Evolutionary conservation across 2,797 vertebrate species (phyloP), one percentile per base, ranked within the genome.

Genomic region (Linurgus olivaceus): DNA sequence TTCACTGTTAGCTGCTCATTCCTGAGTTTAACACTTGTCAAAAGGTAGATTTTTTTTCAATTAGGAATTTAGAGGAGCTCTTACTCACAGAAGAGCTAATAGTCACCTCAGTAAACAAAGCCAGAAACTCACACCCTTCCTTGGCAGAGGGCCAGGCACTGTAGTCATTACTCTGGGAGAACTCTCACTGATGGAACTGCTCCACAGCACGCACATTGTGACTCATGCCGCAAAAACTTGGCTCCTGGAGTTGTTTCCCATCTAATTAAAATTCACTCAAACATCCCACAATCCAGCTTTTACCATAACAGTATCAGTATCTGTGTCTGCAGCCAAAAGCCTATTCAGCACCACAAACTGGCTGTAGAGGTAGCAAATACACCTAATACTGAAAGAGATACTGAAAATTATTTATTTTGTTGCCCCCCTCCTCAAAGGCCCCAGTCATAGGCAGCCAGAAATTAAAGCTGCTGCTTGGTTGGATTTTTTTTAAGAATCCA

Each of bases 241-340:
- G 86, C 95, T 97, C 61, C 82, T 72, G 38, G 61, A 76, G 80
- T 88, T 93, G 82, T 94, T 96, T 97, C 94, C 90, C 82, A 76
- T 96, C 93, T 96, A 95, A 96, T 91, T 95, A 94, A 88, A 96
- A 91, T 79, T 71, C 93, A 87, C 87, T 97, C 82, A 92, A 96
- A 89, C 86, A 93, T 88, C 78, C 82, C 50, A 95, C 94, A 94
- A 76, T 76, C 86, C 93, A 81, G 44, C 73, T 96, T 96, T 87
- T 78, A 85, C 87, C 87, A 35, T 63, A 94, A 90, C 73, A 92
- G 26, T 90, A 88, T 51, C 61, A 50, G 18, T 94, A 91, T 44
- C 58, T 48, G 51, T 54, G 73, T 61, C 76, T 51, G 73, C 63
- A 88, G 81, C 71, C 88, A 93, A 55, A 88, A 95, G 77, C 58